A percentile compares a stretch with the other conserved stretches of the same genome.
Evolutionary conservation across 2,888 invertebrate genomes (phyloP).

Genomic region (Imbricaverruca yamaguchii): DNA sequence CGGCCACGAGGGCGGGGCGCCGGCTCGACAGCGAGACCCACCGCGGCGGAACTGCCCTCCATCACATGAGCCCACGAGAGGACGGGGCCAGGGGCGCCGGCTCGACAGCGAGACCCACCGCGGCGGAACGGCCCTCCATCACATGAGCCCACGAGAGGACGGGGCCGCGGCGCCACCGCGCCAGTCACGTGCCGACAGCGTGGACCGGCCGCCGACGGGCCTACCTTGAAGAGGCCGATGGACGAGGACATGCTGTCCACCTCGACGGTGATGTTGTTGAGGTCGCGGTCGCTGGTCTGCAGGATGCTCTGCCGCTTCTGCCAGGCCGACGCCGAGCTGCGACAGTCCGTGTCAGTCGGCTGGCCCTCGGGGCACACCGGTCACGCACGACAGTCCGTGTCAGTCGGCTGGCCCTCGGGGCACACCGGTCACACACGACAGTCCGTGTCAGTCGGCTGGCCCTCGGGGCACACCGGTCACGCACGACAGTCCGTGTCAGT

Average conservation of each 20-base stretch:
- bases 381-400: too few species aligned
- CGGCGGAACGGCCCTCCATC: not conserved
- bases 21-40: too few species aligned
- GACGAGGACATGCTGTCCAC: constrained; percentile 84
- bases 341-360: not conserved
- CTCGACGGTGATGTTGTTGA: constrained; percentile 61
- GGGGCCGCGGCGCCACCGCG: not conserved
- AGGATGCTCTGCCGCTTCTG: constrained; percentile 11
- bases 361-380: too few species aligned
- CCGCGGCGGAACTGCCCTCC: not conserved
- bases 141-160: not conserved
- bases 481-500: too few species aligned
- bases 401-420: too few species aligned
- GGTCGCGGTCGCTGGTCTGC: constrained; percentile 47
- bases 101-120: not conserved
- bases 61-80: not conserved
- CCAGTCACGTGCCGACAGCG: not conserved
- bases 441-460: too few species aligned
- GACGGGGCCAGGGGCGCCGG: too few species aligned
- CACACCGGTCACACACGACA: too few species aligned
- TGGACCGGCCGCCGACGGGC: not conserved
- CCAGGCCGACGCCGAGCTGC: constrained; percentile 11
- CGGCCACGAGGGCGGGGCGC: too few species aligned
- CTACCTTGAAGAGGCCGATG: constrained; percentile 68
- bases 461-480: too few species aligned